Evolutionary conservation across 1,140 invertebrate genomes (phyloP).

Genomic region (Penaeus vannamei): DNA sequence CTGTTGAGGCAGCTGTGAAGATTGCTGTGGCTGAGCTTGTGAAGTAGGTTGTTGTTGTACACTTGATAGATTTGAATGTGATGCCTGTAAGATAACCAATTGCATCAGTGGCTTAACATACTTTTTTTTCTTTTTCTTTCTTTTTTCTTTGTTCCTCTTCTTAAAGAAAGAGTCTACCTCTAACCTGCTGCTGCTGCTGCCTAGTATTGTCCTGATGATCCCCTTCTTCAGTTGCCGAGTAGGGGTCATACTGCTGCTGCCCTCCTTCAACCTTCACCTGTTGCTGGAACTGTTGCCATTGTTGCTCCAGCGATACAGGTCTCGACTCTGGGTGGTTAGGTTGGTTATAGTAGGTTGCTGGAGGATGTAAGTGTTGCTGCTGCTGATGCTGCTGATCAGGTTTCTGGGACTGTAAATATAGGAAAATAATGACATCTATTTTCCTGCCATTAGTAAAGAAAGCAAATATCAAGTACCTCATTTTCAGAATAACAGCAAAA

Average conservation of each 20-base stretch:
- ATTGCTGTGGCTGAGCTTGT: constrained; percentile 35
- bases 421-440: not conserved
- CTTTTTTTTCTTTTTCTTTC: no score
- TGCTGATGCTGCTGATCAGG: constrained; percentile 20
- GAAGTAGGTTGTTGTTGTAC: constrained; percentile 35
- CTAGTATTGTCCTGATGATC: constrained; percentile 49
- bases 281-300: constrained; percentile 62
- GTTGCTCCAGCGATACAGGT: constrained; percentile 49
- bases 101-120: no score
- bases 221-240: constrained; percentile 48
- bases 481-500: not conserved
- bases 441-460: not conserved
- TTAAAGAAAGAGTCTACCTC: no score
- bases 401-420: constrained; percentile 2
- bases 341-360: constrained; percentile 9
- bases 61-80: not conserved
- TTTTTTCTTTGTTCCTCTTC: not conserved
- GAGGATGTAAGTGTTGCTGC: constrained; percentile 7
- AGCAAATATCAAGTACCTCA: not conserved
- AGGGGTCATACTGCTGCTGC: constrained; percentile 61
- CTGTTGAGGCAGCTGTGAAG: constrained; percentile 32
- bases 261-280: constrained; percentile 57
- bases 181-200: constrained; percentile 30
- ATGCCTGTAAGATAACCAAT: constrained; percentile 13
- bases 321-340: constrained; percentile 38